phyloP scores from a whole-genome alignment of 2,888 invertebrate genomes.

The Polydesmus complanatus region DNA sequence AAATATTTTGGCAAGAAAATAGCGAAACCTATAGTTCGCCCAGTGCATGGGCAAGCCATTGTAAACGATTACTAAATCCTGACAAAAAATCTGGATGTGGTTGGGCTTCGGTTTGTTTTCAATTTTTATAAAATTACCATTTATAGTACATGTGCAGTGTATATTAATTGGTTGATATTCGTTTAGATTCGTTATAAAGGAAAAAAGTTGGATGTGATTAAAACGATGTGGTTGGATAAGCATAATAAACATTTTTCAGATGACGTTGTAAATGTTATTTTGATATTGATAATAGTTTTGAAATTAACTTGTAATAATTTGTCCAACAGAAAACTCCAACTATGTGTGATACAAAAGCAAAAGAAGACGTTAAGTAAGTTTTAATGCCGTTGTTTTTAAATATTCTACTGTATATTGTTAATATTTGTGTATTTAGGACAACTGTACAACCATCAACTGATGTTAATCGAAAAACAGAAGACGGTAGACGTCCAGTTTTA shows the following conservation, averaged over 20 bases:
- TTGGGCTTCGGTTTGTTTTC: slow-evolving; percentile 82
- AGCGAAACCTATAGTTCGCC: slow-evolving; percentile 76
- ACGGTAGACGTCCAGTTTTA: slow-evolving; percentile 40
- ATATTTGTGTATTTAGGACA: background rate
- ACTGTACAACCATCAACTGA: slow-evolving; percentile 10
- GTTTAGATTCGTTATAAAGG: slow-evolving; percentile 51
- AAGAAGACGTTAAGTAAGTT: slow-evolving; percentile 7
- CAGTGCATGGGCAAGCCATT: slow-evolving; percentile 84
- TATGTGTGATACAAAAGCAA: slow-evolving; percentile 14
- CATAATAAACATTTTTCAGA: slow-evolving; percentile 24
- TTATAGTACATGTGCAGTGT: background rate
- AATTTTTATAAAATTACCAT: background rate
- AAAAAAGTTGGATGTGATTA: slow-evolving; percentile 74
- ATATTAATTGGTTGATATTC: slow-evolving; percentile 8
- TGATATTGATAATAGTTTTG: too few relatives aligned
- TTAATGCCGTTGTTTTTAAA: background rate
- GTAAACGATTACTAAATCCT: slow-evolving; percentile 78
- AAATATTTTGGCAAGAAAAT: slow-evolving; percentile 76
- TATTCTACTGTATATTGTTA: background rate
- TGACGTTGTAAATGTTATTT: slow-evolving; percentile 18
- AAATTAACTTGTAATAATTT: too few relatives aligned
- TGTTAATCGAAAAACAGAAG: slow-evolving; percentile 19
- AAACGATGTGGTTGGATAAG: slow-evolving; percentile 65
- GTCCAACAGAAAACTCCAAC: too few relatives aligned
- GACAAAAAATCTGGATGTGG: slow-evolving; percentile 85